These are phyloP conservation scores for Sander vitreus DNA, from an alignment of 2,113 vertebrate species.

Conservation along the genomic window DNA sequence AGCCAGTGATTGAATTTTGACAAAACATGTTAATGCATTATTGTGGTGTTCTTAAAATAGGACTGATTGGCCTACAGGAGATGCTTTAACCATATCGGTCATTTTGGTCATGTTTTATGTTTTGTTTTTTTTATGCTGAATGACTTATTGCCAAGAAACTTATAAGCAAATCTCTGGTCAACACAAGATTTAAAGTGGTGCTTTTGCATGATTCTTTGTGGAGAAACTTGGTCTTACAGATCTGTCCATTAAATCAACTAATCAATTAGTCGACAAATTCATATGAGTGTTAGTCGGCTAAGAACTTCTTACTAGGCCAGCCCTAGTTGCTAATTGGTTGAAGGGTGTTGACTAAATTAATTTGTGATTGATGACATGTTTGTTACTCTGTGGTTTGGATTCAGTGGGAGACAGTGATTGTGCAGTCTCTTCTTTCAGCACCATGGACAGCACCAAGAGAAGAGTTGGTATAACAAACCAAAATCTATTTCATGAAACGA, in stretches of 20 bases:
- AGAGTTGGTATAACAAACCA: background rate
- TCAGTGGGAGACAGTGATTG: background rate
- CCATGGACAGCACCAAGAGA: slow-evolving; percentile 40
- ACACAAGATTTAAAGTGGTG: no score
- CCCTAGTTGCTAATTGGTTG: background rate
- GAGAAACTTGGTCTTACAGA: no score
- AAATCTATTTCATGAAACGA: background rate
- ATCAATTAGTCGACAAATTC: no score
- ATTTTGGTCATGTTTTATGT: no score
- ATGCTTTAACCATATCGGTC: background rate
- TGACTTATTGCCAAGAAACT: no score
- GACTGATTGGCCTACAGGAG: background rate
- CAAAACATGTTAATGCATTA: background rate
- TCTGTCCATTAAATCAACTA: no score
- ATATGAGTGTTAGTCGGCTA: no score
- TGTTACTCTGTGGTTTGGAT: background rate
- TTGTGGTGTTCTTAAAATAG: background rate
- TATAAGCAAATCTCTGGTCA: no score
- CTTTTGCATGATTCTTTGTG: no score
- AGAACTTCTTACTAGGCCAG: no score
- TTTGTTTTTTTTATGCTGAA: no score
- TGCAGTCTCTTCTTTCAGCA: slow-evolving; percentile 46
- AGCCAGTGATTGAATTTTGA: background rate
- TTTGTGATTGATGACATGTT: background rate
- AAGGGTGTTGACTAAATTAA: background rate